Evolutionary conservation across 2,113 vertebrate genomes (phyloP), one percentile per base, ranked within the genome.

Genomic region (Albula goreensis): DNA sequence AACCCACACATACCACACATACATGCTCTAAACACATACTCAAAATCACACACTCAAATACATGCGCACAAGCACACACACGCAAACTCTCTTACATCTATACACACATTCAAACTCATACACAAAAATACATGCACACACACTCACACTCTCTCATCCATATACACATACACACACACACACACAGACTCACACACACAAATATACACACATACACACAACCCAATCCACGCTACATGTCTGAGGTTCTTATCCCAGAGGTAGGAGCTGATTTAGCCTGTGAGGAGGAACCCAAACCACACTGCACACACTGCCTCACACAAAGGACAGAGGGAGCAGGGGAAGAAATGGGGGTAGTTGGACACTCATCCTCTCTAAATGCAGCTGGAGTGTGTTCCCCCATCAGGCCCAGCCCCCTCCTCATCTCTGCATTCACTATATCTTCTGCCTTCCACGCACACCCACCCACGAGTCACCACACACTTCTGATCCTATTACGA

Each of bases 281-380:
- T 19, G 60, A 63, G 57, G 9, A 57, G 13, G 52, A 22, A 2
- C 12, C 22, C 19, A 56, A 56, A 56, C 81, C 4, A 5, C 0
- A 82, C 5, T 48, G 3, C 10, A 51, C 19, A 52, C 19, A 81
- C 48, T 15, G 50, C 19, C 13, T 41, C 5, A 84, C 41, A 49
- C 84, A 86, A 41, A 41, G 31, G 31, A 41, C 31, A 41, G 31
- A 41, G 31, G 48, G 41, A 82, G 56, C 53, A 60, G 70, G 53
- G 84, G 81, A 83, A 85, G 77, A 53, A 56, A 83, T 66, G 77
- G 84, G 52, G 60, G 81, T n/a, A 50, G 56, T 52, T 52, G 82
- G 83, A 84, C 85, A 82, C 57, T 66, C 78, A 82, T 25, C 51
- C 51, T 50, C 19, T 74, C 63, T 77, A 19, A n/a, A 52, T 78